Conservation (phyloP, 2,888 invertebrate species). For the Lampropteryx suffumata region DNA sequence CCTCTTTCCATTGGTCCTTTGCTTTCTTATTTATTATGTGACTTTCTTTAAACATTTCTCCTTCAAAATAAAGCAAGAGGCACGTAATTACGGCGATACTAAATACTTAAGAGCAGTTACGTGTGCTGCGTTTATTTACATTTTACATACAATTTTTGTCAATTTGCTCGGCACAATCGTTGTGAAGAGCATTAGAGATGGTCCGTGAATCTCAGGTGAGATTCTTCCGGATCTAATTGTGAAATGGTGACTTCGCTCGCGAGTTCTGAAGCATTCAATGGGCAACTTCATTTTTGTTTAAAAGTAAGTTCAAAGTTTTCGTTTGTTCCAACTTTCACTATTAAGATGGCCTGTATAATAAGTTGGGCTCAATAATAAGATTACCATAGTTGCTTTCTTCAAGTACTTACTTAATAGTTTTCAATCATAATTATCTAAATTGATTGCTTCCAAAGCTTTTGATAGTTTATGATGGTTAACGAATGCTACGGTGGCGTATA, state of each 20-base stretch:
- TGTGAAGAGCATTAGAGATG: slow-evolving; percentile 56
- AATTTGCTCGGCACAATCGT: slow-evolving; percentile 48
- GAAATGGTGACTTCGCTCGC: slow-evolving; percentile 49
- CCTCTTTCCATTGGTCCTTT: not conserved
- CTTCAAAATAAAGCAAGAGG: slow-evolving; percentile 30
- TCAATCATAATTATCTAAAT: too few species aligned
- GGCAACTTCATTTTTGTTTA: slow-evolving; percentile 26
- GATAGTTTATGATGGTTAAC: too few species aligned
- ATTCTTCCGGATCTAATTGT: slow-evolving; percentile 77
- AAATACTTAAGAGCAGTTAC: slow-evolving; percentile 31
- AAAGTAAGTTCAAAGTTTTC: not conserved
- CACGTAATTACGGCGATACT: slow-evolving; percentile 30
- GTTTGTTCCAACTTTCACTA: too few species aligned
- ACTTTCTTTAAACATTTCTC: slow-evolving; percentile 33
- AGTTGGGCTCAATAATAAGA: too few species aligned
- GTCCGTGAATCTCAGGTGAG: slow-evolving; percentile 54
- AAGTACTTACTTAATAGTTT: too few species aligned
- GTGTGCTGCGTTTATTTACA: slow-evolving; percentile 42
- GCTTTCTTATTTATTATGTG: slow-evolving; percentile 3
- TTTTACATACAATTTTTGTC: slow-evolving; percentile 46
- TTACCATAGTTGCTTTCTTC: too few species aligned
- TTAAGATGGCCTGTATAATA: too few species aligned
- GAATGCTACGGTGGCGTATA: too few species aligned
- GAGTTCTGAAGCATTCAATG: slow-evolving; percentile 39
- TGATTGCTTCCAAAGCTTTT: too few species aligned